Conservation (phyloP, 30 jellyfish, hydroid and myxozoan genomes). For the Hydra vulgaris region DNA sequence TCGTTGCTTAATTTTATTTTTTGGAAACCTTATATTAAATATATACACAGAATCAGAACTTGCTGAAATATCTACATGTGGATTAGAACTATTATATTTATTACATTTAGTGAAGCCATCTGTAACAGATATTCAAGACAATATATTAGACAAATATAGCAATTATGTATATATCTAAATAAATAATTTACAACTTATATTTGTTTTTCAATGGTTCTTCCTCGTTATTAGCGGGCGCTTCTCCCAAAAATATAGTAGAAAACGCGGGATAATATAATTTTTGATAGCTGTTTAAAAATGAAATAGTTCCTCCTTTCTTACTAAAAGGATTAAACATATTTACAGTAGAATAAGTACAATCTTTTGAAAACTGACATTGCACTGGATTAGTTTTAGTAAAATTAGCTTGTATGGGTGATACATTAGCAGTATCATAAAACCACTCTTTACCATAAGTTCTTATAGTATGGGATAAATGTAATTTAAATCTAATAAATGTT, state of each 20-base stretch:
- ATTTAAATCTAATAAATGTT: too few species aligned
- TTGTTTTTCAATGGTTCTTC: background rate
- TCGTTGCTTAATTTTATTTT: background rate
- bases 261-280: background rate
- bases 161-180: too few species aligned
- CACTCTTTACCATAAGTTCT: too few species aligned
- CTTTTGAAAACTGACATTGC: too few species aligned
- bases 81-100: background rate
- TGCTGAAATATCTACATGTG: background rate
- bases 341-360: background rate
- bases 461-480: too few species aligned
- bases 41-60: background rate
- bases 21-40: background rate
- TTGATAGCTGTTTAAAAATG: background rate
- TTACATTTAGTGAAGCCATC: too few species aligned
- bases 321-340: background rate
- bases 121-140: background rate
- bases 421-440: too few species aligned
- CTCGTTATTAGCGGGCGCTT: background rate
- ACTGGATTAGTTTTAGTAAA: too few species aligned
- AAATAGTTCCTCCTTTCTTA: background rate
- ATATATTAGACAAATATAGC: background rate
- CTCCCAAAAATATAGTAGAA: background rate
- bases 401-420: too few species aligned
- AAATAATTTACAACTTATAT: too few species aligned